Evolutionary conservation across 2,888 invertebrate species (phyloP).

Genomic region (Andrena fulva): DNA sequence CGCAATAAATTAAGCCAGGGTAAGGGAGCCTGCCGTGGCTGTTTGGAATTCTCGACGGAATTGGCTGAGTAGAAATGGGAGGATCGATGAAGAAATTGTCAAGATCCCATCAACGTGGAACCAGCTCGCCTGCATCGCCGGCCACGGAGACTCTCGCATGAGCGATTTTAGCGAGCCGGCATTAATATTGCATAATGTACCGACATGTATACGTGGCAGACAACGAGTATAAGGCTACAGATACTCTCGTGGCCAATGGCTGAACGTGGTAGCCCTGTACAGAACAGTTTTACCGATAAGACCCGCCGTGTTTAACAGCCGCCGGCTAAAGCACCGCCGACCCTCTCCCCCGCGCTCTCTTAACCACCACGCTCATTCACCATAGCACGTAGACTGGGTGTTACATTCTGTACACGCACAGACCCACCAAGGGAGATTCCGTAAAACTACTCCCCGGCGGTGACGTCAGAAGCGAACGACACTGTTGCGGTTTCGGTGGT

Average conservation of each 20-base stretch:
- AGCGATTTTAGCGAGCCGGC: conserved; percentile 69
- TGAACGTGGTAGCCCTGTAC: conserved; percentile 77
- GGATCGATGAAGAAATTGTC: background rate
- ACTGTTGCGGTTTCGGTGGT: background rate
- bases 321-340: conserved; percentile 79
- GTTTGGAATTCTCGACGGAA: too few relatives aligned
- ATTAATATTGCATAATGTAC: conserved; percentile 75
- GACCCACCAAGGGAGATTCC: conserved; percentile 57
- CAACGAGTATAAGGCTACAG: conserved; percentile 75
- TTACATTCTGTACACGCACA: conserved; percentile 64
- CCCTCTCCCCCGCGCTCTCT: conserved; percentile 49
- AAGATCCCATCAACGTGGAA: background rate
- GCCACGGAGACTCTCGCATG: conserved; percentile 34
- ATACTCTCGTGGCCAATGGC: conserved; percentile 77
- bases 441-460: conserved; percentile 55
- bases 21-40: too few relatives aligned
- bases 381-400: conserved; percentile 68
- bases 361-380: conserved; percentile 68
- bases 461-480: conserved; percentile 19
- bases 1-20: too few relatives aligned
- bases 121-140: conserved; percentile 7
- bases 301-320: conserved; percentile 83
- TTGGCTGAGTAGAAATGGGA: background rate
- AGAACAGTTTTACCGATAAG: conserved; percentile 84
- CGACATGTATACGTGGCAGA: conserved; percentile 70